Conservation (phyloP, 1,140 invertebrate genomes). For the Diorhabda carinulata region DNA sequence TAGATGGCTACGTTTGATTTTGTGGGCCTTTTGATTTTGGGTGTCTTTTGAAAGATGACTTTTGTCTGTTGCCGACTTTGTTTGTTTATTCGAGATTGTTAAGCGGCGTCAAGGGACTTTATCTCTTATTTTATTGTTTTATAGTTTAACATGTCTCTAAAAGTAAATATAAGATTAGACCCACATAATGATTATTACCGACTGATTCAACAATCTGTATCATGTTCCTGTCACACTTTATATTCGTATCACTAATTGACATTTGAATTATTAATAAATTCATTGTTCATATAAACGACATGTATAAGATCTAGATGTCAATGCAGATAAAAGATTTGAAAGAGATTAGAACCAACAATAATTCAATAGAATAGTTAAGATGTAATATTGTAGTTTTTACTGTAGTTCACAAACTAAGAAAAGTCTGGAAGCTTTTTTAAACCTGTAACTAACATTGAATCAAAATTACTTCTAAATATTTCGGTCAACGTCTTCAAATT, state of each 20-base stretch:
- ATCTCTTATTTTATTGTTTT: background rate
- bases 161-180: background rate
- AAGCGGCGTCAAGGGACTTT: background rate
- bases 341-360: too few species aligned
- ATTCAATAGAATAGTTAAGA: too few species aligned
- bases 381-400: too few species aligned
- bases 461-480: too few species aligned
- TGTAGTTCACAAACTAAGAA: too few species aligned
- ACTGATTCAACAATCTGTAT: background rate
- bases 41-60: background rate
- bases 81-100: background rate
- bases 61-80: slow-evolving; percentile 6
- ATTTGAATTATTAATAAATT: background rate
- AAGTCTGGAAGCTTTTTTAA: too few species aligned
- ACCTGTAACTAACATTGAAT: too few species aligned
- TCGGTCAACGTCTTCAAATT: too few species aligned
- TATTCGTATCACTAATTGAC: background rate
- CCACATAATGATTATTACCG: background rate
- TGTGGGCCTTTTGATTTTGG: background rate
- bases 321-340: too few species aligned
- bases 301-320: too few species aligned
- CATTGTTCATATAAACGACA: too few species aligned
- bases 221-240: background rate
- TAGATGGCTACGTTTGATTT: slow-evolving; percentile 9
- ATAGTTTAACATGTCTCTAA: background rate